Evolutionary conservation across 2,797 vertebrate genomes (phyloP).

Genomic region (Sarcoramphus papa): DNA sequence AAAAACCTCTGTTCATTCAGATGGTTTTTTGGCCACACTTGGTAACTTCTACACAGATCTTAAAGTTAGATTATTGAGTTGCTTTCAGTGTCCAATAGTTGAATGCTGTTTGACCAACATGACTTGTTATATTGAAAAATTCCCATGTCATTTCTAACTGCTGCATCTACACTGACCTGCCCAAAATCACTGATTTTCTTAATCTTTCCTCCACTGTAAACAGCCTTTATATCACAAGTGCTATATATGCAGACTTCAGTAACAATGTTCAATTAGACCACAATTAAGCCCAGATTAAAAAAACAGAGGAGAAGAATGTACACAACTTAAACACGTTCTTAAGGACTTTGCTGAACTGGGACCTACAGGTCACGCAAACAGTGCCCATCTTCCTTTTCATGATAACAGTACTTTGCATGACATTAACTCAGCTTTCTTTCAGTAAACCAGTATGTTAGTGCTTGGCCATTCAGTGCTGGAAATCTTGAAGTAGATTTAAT

Average conservation of each 20-base stretch:
- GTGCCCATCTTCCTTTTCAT: not conserved
- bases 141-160: not conserved
- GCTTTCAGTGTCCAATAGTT: not conserved
- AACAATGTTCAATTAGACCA: not conserved
- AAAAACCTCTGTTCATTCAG: not conserved
- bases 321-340: not conserved
- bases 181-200: not conserved
- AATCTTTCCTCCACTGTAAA: not conserved
- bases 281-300: not conserved
- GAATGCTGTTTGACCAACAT: not conserved
- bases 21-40: not conserved
- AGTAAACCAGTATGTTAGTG: not conserved
- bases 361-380: not conserved
- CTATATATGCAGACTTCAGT: not conserved
- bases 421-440: not conserved
- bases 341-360: not conserved
- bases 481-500: not conserved
- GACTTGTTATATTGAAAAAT: not conserved
- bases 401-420: not conserved
- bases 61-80: not conserved
- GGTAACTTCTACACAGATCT: not conserved
- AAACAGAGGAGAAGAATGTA: not conserved
- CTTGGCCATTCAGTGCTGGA: not conserved
- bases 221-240: not conserved
- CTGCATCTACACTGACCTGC: not conserved